A percentile compares a stretch with the other conserved stretches of the same genome.
phyloP scores from a whole-genome alignment of 2,113 vertebrate species.

The Microcebus griseorufus region DNA sequence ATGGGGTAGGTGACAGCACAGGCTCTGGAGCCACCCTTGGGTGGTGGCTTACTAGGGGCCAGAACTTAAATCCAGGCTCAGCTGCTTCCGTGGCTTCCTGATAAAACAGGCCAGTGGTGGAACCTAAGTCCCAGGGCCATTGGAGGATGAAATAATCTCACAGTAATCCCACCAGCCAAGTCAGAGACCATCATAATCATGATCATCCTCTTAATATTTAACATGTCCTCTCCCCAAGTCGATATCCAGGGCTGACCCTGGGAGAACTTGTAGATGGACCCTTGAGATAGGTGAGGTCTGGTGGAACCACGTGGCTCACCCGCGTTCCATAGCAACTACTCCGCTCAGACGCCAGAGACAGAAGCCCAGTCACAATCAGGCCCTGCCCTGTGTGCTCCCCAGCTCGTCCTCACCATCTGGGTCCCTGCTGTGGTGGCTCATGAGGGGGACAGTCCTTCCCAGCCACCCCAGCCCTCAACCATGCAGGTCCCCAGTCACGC shows the following conservation, averaged over 20 bases:
- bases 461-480: neutral
- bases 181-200: too few species aligned
- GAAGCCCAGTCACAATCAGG: neutral
- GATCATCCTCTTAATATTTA: neutral
- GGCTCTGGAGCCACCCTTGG: neutral
- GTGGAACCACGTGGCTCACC: neutral
- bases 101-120: neutral
- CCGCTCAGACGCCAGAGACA: accelerated
- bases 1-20: neutral
- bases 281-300: neutral
- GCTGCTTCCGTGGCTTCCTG: neutral
- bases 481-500: neutral
- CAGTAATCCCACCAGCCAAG: neutral
- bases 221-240: neutral
- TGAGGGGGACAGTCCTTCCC: neutral
- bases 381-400: neutral
- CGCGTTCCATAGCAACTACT: neutral
- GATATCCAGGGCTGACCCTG: neutral
- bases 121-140: neutral
- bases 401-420: neutral
- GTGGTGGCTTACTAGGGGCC: neutral
- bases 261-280: neutral
- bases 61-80: neutral
- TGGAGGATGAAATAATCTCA: neutral
- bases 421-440: neutral